Percentiles rank a stretch among this genome's conserved stretches.
Conservation (phyloP, 2,888 invertebrate genomes). For the Ochropacha duplaris region DNA sequence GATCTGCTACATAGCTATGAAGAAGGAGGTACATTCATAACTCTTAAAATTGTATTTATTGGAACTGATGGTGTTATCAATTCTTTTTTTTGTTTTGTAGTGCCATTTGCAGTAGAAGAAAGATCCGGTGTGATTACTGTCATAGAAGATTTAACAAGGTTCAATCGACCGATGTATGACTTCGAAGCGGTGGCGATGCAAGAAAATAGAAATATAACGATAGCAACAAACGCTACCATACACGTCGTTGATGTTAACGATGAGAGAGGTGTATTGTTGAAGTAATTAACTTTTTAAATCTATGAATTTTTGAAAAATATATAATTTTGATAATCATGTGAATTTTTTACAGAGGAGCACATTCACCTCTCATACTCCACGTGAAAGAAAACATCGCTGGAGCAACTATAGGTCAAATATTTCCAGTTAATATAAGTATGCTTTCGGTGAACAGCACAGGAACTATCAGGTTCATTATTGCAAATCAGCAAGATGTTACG, state of each 20-base stretch:
- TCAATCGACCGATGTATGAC: constrained; percentile 86
- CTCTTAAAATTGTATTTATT: not conserved
- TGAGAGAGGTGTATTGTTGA: constrained; percentile 85
- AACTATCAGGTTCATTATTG: constrained; percentile 88
- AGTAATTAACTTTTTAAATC: constrained; percentile 54
- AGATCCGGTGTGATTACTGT: constrained; percentile 94
- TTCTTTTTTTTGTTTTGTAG: constrained; percentile 60
- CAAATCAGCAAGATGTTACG: constrained; percentile 91
- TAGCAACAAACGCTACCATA: constrained; percentile 92
- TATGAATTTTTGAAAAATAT: constrained; percentile 11
- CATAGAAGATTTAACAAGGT: constrained; percentile 88
- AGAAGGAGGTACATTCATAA: constrained; percentile 85
- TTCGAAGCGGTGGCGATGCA: constrained; percentile 92
- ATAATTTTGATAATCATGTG: constrained; percentile 21
- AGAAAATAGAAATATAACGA: constrained; percentile 82
- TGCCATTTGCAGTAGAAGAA: constrained; percentile 96
- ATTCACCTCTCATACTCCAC: constrained; percentile 88
- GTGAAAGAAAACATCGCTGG: constrained; percentile 90
- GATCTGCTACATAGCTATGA: constrained; percentile 92
- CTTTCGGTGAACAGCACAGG: constrained; percentile 56
- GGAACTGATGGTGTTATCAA: not conserved
- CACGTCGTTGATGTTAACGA: constrained; percentile 91
- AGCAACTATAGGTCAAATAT: constrained; percentile 88
- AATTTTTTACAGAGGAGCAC: constrained; percentile 83
- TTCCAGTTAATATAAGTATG: constrained; percentile 80